These are phyloP conservation scores for Mus spretus DNA, from an alignment of 2,797 vertebrate species.

Conservation along the genomic window DNA sequence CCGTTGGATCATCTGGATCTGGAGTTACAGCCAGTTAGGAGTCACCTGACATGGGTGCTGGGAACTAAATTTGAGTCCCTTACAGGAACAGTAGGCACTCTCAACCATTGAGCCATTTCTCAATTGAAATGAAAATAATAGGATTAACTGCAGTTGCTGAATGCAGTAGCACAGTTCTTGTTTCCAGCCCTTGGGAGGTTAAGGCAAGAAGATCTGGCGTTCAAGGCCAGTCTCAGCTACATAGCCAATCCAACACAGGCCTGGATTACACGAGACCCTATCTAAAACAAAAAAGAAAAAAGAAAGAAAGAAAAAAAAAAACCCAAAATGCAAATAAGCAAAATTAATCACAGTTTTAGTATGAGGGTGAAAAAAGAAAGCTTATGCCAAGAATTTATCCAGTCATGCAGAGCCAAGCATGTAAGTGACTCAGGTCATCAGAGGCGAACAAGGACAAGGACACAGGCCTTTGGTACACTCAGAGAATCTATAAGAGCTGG, in stretches of 20 bases:
- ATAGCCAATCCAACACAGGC: neutral
- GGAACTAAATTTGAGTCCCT: neutral
- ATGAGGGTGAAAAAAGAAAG: conserved; percentile 75
- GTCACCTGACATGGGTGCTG: neutral
- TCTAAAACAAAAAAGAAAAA: neutral
- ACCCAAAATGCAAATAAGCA: neutral
- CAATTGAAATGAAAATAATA: neutral
- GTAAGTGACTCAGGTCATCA: conserved; percentile 76
- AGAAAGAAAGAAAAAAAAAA: no score
- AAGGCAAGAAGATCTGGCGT: neutral
- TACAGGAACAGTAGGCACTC: neutral
- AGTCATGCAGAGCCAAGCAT: conserved; percentile 71
- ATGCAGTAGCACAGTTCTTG: neutral
- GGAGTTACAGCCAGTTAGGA: neutral
- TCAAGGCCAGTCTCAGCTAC: neutral
- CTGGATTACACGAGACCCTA: neutral
- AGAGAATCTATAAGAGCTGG: conserved; percentile 21
- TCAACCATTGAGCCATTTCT: neutral
- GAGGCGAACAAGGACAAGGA: conserved; percentile 67
- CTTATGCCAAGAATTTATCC: conserved; percentile 75
- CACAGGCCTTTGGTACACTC: conserved; percentile 35
- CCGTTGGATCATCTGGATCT: no score
- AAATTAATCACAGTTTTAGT: conserved; percentile 63
- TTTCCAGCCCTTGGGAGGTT: neutral
- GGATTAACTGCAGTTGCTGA: neutral